These are phyloP conservation scores for Colaptes auratus DNA, from an alignment of 2,113 vertebrate species.

Conservation along the genomic window DNA sequence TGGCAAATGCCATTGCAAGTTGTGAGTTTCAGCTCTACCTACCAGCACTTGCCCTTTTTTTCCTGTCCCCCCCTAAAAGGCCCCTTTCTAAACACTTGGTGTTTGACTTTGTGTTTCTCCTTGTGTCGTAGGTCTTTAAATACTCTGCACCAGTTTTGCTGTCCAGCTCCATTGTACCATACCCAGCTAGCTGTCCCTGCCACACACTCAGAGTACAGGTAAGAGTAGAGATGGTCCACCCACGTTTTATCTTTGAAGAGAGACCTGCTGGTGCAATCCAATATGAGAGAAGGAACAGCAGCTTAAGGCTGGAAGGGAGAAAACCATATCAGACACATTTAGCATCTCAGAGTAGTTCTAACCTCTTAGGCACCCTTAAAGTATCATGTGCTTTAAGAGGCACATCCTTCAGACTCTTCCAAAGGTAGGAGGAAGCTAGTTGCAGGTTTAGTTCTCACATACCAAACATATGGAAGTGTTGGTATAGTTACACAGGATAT, in stretches of 20 bases:
- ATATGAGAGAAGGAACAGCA: not conserved
- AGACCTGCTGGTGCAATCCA: not conserved
- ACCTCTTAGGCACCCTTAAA: not conserved
- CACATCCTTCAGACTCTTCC: not conserved
- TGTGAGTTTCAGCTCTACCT: not conserved
- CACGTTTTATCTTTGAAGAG: conserved; percentile 1
- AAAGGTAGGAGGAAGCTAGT: not conserved
- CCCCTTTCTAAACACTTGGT: conserved; percentile 52
- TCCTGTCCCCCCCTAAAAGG: not conserved
- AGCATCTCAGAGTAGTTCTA: not conserved
- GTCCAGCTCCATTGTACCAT: conserved; percentile 76
- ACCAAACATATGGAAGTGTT: not conserved
- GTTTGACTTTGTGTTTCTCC: conserved; percentile 80
- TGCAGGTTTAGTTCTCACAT: not conserved
- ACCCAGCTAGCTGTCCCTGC: conserved; percentile 80
- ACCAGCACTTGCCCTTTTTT: not conserved
- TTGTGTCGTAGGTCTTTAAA: conserved; percentile 81
- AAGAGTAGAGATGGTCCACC: conserved; percentile 73
- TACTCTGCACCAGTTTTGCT: conserved; percentile 80
- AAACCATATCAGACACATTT: not conserved
- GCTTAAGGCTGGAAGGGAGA: not conserved
- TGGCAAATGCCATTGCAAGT: not conserved
- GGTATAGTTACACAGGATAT: not conserved
- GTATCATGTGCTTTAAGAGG: not conserved
- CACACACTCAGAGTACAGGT: conserved; percentile 81